phyloP scores from a whole-genome alignment of 1,140 invertebrate species.

The Cherax quadricarinatus region DNA sequence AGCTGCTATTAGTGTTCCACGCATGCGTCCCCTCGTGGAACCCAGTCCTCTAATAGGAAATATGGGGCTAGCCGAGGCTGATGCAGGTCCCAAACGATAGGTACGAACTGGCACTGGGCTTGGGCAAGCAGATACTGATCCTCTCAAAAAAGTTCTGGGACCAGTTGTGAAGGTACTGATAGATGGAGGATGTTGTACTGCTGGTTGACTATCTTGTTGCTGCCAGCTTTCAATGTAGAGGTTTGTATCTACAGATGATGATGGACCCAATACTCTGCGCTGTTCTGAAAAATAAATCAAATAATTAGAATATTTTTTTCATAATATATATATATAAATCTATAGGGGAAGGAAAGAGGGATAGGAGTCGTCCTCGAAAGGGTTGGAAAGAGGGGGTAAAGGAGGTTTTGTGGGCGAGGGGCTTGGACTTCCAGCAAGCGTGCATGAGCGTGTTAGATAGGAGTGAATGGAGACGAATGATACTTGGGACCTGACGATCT shows the following conservation, averaged over 20 bases:
- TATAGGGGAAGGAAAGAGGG: no score
- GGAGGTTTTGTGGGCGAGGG: no score
- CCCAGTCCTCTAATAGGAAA: constrained; percentile 27
- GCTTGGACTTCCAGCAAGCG: no score
- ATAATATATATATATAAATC: no score
- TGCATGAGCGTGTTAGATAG: no score
- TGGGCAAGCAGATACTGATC: constrained; percentile 56
- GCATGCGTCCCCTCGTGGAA: not conserved
- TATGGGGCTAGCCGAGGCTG: constrained; percentile 50
- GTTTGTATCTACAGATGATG: constrained; percentile 62
- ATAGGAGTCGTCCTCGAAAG: no score
- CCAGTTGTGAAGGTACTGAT: not conserved
- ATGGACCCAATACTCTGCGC: constrained; percentile 55
- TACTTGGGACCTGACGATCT: no score
- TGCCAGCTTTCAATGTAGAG: constrained; percentile 63
- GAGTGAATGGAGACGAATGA: no score
- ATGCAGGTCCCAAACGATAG: constrained; percentile 44
- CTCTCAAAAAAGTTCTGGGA: not conserved
- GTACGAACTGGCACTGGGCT: constrained; percentile 56
- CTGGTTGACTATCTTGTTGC: constrained; percentile 44
- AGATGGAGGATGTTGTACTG: constrained; percentile 14
- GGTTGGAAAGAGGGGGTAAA: no score
- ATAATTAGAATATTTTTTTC: not conserved
- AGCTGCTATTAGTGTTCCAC: not conserved
- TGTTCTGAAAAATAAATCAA: constrained; percentile 25